Base-by-base conservation (phyloP, 2,113 vertebrate species). In the Atractosteus spatula region DNA sequence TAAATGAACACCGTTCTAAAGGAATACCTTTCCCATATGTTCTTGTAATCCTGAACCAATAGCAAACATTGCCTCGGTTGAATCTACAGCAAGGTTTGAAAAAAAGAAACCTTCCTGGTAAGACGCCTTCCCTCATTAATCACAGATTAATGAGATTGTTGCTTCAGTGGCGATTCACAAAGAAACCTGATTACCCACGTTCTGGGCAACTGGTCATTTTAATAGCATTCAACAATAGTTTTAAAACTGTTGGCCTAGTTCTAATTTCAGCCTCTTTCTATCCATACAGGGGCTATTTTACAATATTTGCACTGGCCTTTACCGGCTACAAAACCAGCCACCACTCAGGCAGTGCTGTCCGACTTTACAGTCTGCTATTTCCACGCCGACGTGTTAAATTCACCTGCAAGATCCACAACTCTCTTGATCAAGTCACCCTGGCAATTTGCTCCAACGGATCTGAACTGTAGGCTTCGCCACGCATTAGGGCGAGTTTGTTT, bases 21-120 rank as follows among this genome's bases (percentile, higher is more conserved):
- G 80, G 75, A 89, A 84, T 78, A 61, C 83, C 88, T 83, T 82
- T 75, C 71, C 74, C 77, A 84, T 72, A 62, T 83, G 86, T 86
- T 83, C 86, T 84, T 85, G 89, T 88, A 91, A 88, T 78, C 84
- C 82, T 86, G 84, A 83, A 85, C 83, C 84, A 88, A 89, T 87
- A 90, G 88, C 86, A 86, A 88, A 86, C 88, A 88, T 89, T 83
- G 85, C 80, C 81, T 75, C 82, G 80, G 80, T 80, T 68, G 80
- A 79, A 89, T 80, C 86, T 83, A 84, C 85, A 74, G 82, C 86
- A 83, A 75, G 64, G 55, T 80, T 81, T 80, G 90, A 90, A 88
- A 85, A 83, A 77, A 84, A 68, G 65, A 29, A 29, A 29, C 29
- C 88, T 88, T 84, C 84, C 77, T 81, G 83, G 83, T 84, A 85